Percentiles rank a stretch among this genome's conserved stretches.
These are phyloP conservation scores for Tuberolachnus salignus DNA, from an alignment of 2,888 invertebrate genomes.

Conservation along the genomic window DNA sequence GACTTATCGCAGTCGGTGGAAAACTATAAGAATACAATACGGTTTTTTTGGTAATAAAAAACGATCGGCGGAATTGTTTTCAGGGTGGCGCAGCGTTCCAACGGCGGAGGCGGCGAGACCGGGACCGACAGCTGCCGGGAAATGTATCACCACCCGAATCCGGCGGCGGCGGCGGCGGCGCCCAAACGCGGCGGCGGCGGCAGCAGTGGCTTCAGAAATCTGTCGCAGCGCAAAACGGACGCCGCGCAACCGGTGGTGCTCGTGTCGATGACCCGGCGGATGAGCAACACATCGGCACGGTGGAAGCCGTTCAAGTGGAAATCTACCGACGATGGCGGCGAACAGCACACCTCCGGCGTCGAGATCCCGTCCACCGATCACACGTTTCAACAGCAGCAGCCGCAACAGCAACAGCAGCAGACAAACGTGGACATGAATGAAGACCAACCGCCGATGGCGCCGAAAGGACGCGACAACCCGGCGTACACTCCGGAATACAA, in stretches of 20 bases:
- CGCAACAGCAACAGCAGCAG: constrained; percentile 11
- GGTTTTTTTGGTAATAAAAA: too few species aligned
- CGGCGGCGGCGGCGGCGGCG: background rate
- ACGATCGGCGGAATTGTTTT: background rate
- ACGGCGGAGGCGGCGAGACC: background rate
- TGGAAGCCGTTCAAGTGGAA: constrained; percentile 62
- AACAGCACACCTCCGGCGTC: constrained; percentile 27
- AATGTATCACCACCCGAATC: background rate
- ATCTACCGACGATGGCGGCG: constrained; percentile 58
- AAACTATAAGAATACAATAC: too few species aligned
- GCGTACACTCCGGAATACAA: constrained; percentile 1
- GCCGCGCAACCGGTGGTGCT: constrained; percentile 42
- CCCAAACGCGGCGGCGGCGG: background rate
- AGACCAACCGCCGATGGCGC: background rate
- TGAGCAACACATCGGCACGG: constrained; percentile 60
- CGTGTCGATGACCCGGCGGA: constrained; percentile 54
- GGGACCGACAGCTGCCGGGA: background rate
- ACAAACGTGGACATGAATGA: background rate
- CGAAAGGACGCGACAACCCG: constrained; percentile 30
- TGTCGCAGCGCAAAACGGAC: constrained; percentile 19
- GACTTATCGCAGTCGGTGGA: too few species aligned
- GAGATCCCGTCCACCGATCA: background rate
- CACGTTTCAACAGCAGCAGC: background rate
- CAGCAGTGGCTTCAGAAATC: background rate
- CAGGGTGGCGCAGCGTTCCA: constrained; percentile 5